A percentile compares a stretch with the other conserved stretches of the same genome.
phyloP scores from a whole-genome alignment of 1,140 invertebrate species.

The Magallana angulata region DNA sequence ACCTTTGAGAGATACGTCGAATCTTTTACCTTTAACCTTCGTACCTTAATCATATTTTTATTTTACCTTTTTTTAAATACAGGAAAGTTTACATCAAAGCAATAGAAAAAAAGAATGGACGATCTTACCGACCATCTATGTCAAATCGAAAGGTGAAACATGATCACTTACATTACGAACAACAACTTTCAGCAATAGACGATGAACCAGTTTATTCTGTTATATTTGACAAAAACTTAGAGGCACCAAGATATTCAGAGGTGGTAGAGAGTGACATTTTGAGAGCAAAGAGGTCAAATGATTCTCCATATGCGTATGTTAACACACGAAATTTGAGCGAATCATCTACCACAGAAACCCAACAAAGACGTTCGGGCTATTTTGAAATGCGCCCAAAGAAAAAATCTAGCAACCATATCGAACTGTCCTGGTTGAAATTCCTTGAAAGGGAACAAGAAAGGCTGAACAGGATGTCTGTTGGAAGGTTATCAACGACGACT shows the following conservation, averaged over 20 bases:
- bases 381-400: neutral
- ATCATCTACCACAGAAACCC: neutral
- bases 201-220: neutral
- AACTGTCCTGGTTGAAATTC: no score
- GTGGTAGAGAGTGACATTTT: neutral
- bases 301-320: neutral
- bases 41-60: neutral
- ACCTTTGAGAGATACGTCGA: no score
- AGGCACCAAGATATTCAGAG: conserved; percentile 1
- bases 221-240: neutral
- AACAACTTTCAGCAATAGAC: neutral
- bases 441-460: no score
- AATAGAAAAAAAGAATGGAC: neutral
- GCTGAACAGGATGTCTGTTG: no score
- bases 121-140: neutral
- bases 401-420: no score
- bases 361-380: neutral
- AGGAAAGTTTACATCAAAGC: neutral
- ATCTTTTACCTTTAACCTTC: no score
- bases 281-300: neutral
- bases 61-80: neutral
- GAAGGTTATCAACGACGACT: no score
- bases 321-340: neutral
- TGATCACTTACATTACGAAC: neutral
- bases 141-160: neutral